Evolutionary conservation across 2,888 invertebrate genomes (phyloP), one percentile per base, ranked within the genome.

Genomic region (Drosophila aldrichi): DNA sequence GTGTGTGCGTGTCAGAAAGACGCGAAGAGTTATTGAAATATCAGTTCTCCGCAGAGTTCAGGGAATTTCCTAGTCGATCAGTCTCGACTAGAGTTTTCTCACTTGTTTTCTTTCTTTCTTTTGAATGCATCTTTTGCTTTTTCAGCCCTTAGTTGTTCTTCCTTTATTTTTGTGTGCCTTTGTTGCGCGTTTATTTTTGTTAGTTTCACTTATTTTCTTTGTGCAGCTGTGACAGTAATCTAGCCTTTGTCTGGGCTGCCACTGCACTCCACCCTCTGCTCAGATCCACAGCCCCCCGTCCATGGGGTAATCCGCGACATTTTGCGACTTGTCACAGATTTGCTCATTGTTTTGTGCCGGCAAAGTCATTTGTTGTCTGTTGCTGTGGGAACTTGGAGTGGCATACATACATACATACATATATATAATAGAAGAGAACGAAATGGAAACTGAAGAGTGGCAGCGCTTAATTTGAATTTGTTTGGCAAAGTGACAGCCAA

Each of bases 381-480:
- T 72, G 68, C 64, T 68, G 65, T 65, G 76, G 52, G 66, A 83
- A 64, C 72, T 70, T 62, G 48, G 63, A 55, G 56, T 44, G 55
- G 34, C 36, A 46, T 44, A 60, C 29, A 25, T 22, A 29, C 25
- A 25, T 1, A 25, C 25, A 25, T 0, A 25, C 25, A 25, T 6
- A 25, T 5, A 25, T 4, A 25, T 6, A 25, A 20, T 14, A 52
- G 52, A 70, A 72, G 55, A 46, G n/a, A 69, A 48, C n/a, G 58
- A 57, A 55, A 64, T 20, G 58, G 58, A 63, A 62, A 55, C 75
- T 59, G 32, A 36, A 57, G 41, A 63, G 62, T 62, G 62, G 59
- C 70, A 74, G 70, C 63, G 73, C 74, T 75, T 80, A 80, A 82
- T 88, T 82, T 83, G 78, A 75, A 82, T 80, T 85, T 82, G 74